Base-by-base conservation (phyloP, 2,113 vertebrate species). In the Hippocampus barbouri region DNA sequence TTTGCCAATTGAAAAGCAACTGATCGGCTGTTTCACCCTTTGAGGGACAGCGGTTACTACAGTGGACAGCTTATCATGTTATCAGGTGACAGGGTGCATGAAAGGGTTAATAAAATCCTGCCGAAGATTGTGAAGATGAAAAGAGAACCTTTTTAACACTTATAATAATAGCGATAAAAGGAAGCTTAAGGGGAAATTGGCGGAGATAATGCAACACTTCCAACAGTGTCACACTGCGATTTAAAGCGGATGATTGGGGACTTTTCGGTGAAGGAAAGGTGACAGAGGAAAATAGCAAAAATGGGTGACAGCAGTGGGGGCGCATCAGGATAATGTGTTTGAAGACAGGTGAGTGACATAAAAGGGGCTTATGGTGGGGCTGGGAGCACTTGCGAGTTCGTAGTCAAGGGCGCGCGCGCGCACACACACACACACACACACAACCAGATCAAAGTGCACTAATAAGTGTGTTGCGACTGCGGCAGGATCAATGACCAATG, bases 391-490 rank as follows among this genome's bases (percentile, higher is more conserved):
- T 76, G 79, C 71, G 73, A 78, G 80, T 80, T 83, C 83, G 69
- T 72, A 15, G 77, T 81, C 80, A 82, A 86, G 87, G 86, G 60
- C 78, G 2, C 34, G 2, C 34, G 6, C 30, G 77, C 62, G 5
- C 30, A 34, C 30, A 34, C 30, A 34, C 30, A 34, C 30, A 38
- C 34, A 38, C 34, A 38, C 34, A 79, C 62, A 77, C 53, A 75
- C 71, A 76, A 79, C 63, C 71, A 73, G 83, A 80, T 72, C 68
- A 87, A 83, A 83, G 74, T 78, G 69, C 77, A 68, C 77, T 78
- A 82, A 82, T 85, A 77, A 73, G 70, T 77, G 73, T 56, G 78
- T 70, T 64, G 40, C 53, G 62, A 68, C 25, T 43, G 43, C 38
- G 75, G 63, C 65, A 69, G 73, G 82, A 87, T 87, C 82, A 81